Evolutionary conservation across 2,797 vertebrate genomes (phyloP).

Genomic region (Eleutherodactylus coqui): DNA sequence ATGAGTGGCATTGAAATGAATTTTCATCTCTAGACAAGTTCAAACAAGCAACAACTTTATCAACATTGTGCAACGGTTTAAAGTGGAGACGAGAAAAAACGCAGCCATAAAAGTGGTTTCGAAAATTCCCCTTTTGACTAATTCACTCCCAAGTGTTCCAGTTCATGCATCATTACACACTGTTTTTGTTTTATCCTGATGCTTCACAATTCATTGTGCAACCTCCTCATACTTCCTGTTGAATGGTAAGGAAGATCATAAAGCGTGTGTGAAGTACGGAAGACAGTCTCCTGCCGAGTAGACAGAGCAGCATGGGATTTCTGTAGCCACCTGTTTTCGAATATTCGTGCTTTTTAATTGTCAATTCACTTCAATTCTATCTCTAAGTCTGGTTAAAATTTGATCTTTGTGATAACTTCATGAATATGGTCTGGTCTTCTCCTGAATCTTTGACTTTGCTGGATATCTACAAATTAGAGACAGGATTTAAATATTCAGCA

Average conservation of each 20-base stretch:
- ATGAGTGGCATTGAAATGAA: too few species aligned
- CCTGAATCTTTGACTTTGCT: not conserved
- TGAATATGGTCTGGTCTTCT: not conserved
- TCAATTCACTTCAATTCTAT: not conserved
- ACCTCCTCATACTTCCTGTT: not conserved
- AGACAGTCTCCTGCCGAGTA: not conserved
- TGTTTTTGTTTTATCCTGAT: too few species aligned
- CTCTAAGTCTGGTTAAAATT: not conserved
- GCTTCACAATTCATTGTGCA: not conserved
- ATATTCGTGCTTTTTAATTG: not conserved
- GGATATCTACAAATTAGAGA: not conserved
- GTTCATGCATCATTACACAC: too few species aligned
- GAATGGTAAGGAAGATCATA: not conserved
- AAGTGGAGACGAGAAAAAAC: too few species aligned
- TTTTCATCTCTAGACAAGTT: too few species aligned
- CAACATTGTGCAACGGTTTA: too few species aligned
- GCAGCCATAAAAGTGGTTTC: too few species aligned
- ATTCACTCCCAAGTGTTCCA: too few species aligned
- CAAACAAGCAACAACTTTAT: too few species aligned
- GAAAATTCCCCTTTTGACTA: too few species aligned
- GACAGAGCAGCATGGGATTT: not conserved
- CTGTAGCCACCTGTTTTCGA: not conserved
- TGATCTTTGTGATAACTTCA: not conserved
- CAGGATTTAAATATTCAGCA: conserved; percentile 19
- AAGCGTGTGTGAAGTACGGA: not conserved